Evolutionary conservation across 1,140 invertebrate species (phyloP).

Genomic region (Drosophila tsacasi): DNA sequence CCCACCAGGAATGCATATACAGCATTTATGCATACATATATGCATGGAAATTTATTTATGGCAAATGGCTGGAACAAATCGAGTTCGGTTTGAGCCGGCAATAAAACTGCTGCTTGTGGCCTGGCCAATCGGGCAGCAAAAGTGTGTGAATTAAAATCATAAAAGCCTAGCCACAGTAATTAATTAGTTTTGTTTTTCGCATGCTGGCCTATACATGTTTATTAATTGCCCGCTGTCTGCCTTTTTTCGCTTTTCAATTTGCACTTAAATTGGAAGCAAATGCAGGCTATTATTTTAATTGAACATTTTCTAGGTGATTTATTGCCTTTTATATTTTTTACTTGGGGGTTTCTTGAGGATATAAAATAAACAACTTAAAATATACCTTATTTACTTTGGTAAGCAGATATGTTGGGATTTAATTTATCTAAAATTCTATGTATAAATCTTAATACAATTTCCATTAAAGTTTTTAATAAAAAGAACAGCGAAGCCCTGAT

Average conservation of each 20-base stretch:
- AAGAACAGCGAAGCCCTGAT: too few species aligned
- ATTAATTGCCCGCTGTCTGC: constrained; percentile 26
- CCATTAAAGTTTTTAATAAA: too few species aligned
- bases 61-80: constrained; percentile 11
- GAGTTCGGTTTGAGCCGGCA: constrained; percentile 15
- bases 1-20: neutral
- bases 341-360: neutral
- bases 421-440: too few species aligned
- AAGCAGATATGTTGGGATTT: neutral
- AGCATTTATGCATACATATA: neutral
- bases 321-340: neutral
- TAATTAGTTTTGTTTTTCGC: constrained; percentile 65
- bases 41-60: constrained; percentile 23
- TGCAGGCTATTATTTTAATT: constrained; percentile 23
- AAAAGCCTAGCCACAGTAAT: constrained; percentile 54
- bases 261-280: constrained; percentile 9
- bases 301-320: neutral
- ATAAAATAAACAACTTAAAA: neutral
- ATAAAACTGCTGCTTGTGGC: constrained; percentile 18
- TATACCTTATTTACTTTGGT: neutral
- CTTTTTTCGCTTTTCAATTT: constrained; percentile 23
- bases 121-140: neutral
- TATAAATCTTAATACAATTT: too few species aligned
- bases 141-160: constrained; percentile 40
- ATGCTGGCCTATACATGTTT: constrained; percentile 9